Base-by-base conservation (phyloP, 2,113 vertebrate species). In the Holacanthus passer region DNA sequence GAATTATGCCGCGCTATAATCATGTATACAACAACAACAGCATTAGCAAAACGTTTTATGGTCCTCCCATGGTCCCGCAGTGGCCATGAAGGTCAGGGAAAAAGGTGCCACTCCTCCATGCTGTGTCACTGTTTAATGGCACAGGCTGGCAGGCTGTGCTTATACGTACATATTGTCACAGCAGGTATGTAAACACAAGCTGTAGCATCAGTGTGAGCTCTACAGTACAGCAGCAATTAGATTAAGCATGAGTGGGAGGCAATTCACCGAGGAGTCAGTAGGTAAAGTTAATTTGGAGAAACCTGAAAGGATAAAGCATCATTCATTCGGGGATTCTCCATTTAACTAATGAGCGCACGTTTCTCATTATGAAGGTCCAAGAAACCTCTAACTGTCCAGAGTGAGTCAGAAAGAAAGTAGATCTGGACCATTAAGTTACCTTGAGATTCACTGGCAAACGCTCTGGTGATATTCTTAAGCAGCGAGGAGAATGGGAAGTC, bases 391-490 rank as follows among this genome's bases (percentile, higher is more conserved):
- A 71, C 27, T 45, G 41, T 78, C 79, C 47, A 39, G 35, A 62
- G 7, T 48, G 29, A 56, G 43, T 63, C 31, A 67, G 67, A 68
- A 16, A 81, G 14, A 56, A 7, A 9, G 37, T 29, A 77, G 41
- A 69, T 55, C 56, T 39, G 45, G 69, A 87, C 22, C 5, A 13
- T 64, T 59, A 22, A 52, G 78, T 84, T 94, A 96, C 95, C 94
- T 93, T 82, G 84, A 72, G 89, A 79, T 77, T 94, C 93, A 14
- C 9, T 79, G 43, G 92, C 89, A 55, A 95, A 77, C 17, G 35
- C 75, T 73, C 5, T 75, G 58, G 83, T 83, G 56, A 95, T 39
- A 47, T 86, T 85, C 86, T 91, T 94, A 10, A 95, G 81, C 58
- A 62, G 8, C 0, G 82, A 4, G 32, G 88, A 52, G 56, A 89